phyloP scores from a whole-genome alignment of 2,113 vertebrate species.

The Odontophorus gujanensis region DNA sequence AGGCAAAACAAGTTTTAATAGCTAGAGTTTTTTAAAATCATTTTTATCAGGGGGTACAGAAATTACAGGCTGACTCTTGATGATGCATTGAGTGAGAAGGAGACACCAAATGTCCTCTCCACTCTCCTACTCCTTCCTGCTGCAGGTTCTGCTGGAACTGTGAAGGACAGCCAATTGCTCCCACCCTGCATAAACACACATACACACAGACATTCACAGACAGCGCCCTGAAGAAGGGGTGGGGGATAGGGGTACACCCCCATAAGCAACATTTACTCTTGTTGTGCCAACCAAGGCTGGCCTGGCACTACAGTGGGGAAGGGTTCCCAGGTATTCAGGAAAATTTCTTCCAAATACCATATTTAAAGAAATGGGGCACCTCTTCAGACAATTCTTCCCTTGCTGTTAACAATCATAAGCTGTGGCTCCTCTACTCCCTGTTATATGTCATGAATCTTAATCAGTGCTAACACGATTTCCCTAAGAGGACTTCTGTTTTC shows the following conservation, averaged over 20 bases:
- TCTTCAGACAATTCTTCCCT: neutral
- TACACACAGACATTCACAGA: neutral
- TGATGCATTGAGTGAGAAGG: neutral
- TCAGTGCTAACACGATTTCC: neutral
- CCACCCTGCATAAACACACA: neutral
- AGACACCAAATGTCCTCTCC: neutral
- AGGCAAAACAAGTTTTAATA: neutral
- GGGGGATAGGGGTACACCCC: too few species aligned
- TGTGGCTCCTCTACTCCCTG: too few species aligned
- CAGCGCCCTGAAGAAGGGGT: neutral
- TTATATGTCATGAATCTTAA: neutral
- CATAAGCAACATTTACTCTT: neutral
- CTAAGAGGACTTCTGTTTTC: neutral
- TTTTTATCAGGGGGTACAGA: neutral
- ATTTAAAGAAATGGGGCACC: neutral
- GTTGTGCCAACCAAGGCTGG: too few species aligned
- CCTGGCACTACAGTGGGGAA: neutral
- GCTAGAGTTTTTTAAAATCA: neutral
- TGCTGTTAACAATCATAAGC: neutral
- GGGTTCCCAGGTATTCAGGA: neutral
- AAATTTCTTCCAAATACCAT: neutral
- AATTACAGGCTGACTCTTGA: neutral
- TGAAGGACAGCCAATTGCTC: accelerated
- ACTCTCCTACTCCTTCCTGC: neutral
- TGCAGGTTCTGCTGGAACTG: neutral